Evolutionary conservation across 1,140 invertebrate genomes (phyloP), one percentile per base, ranked within the genome.

Genomic region (Cotesia typhae): DNA sequence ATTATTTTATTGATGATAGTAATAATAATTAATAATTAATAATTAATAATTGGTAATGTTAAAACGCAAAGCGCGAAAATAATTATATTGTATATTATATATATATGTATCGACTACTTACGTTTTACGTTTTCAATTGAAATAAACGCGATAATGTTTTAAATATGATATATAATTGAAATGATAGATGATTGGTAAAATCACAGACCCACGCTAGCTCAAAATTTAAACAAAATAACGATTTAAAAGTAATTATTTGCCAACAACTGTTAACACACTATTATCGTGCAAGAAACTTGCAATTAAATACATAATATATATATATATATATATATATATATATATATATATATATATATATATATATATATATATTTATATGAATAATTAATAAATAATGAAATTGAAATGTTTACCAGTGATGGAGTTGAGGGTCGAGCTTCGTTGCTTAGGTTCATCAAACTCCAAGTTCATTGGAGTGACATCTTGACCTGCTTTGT

Each of bases 341-440:
- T n/a, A n/a, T n/a, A n/a, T n/a, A n/a, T n/a, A n/a, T n/a, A n/a
- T n/a, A n/a, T n/a, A n/a, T n/a, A n/a, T n/a, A 67, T 55, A 67
- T 41, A 57, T 17, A 57, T 57, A 14, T 14, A 47, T 47, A 20
- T 35, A 35, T 59, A 5, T 55, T 55, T 55, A n/a, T 52, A n/a
- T 7, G 7, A 57, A 69, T 63, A 63, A 41, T 4, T n/a, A n/a
- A n/a, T n/a, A n/a, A n/a, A n/a, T n/a, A n/a, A n/a, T 14, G 5
- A n/a, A 17, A 17, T 17, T 65, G 38, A 63, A 52, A 12, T 41
- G 47, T 51, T 88, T 84, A 93, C 92, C 92, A 81, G 92, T 92
- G 77, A 93, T 92, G 4, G 92, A 93, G 82, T 92, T 92, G 64
- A 93, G 86, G 0, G 92, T 92, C 12, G 92, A 91, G 61, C 90